Conservation (phyloP, 1,140 invertebrate species). For the Penaeus indicus region DNA sequence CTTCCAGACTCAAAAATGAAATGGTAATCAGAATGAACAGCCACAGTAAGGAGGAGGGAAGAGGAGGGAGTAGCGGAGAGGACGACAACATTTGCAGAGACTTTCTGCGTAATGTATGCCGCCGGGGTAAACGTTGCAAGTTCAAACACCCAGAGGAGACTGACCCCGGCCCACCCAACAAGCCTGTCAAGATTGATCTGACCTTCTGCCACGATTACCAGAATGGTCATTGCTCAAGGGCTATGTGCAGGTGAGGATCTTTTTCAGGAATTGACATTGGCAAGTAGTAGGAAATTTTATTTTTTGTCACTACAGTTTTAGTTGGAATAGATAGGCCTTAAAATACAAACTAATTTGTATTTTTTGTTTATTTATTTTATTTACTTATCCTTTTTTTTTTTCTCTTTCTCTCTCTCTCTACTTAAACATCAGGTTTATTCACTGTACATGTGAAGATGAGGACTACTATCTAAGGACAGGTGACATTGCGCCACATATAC, state of each 20-base stretch:
- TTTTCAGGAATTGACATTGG: no score
- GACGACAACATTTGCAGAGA: conserved; percentile 72
- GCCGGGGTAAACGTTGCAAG: conserved; percentile 83
- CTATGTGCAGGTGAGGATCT: conserved; percentile 72
- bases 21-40: conserved; percentile 57
- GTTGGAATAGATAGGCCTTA: no score
- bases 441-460: conserved; percentile 83
- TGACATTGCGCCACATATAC: conserved; percentile 77
- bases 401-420: no score
- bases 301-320: no score
- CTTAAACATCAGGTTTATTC: conserved; percentile 77
- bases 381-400: no score
- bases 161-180: conserved; percentile 26
- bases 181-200: conserved; percentile 70
- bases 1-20: conserved; percentile 50
- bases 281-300: no score
- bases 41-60: conserved; percentile 44
- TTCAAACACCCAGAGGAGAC: conserved; percentile 77
- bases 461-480: conserved; percentile 81
- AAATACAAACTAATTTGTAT: no score
- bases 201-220: conserved; percentile 90
- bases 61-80: conserved; percentile 29
- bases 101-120: conserved; percentile 79
- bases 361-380: no score
- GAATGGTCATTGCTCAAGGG: conserved; percentile 79